These are phyloP conservation scores for Drosophila rellima DNA, from an alignment of 2,888 invertebrate species.

Conservation along the genomic window DNA sequence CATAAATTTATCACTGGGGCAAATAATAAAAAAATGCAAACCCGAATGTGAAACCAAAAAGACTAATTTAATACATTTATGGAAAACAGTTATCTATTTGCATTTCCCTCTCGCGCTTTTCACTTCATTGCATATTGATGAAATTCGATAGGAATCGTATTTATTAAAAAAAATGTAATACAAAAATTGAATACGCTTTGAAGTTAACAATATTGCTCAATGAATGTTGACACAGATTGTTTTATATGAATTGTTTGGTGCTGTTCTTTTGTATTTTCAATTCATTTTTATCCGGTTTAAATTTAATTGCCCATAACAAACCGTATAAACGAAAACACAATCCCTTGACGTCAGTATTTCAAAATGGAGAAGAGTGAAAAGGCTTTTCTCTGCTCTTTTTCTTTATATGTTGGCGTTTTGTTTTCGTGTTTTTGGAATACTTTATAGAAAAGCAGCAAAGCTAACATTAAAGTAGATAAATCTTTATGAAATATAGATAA, in stretches of 20 bases:
- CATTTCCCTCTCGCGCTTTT: constrained; percentile 38
- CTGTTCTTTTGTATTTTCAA: constrained; percentile 9
- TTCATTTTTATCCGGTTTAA: constrained; percentile 20
- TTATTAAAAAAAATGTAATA: constrained; percentile 1
- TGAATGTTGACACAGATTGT: constrained; percentile 4
- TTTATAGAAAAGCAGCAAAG: constrained; percentile 28
- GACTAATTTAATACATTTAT: constrained; percentile 52
- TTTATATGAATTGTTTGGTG: background rate
- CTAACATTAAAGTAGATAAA: constrained; percentile 55
- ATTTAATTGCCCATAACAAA: constrained; percentile 40
- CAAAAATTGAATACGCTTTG: constrained; percentile 11
- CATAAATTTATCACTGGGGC: constrained; percentile 58
- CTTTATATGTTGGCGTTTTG: constrained; percentile 45
- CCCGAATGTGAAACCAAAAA: constrained; percentile 26
- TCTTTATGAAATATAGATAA: constrained; percentile 41
- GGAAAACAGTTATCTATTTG: constrained; percentile 50
- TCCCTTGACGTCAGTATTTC: constrained; percentile 70
- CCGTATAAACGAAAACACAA: constrained; percentile 42
- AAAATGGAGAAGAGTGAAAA: constrained; percentile 19
- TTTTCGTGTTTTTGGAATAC: constrained; percentile 38
- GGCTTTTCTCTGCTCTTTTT: constrained; percentile 22
- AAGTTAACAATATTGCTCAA: constrained; percentile 4
- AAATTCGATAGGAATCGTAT: constrained; percentile 8
- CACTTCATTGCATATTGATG: constrained; percentile 33
- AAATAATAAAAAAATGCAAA: constrained; percentile 41